phyloP scores from a whole-genome alignment of 2,797 vertebrate genomes.

The Dipus sagitta region DNA sequence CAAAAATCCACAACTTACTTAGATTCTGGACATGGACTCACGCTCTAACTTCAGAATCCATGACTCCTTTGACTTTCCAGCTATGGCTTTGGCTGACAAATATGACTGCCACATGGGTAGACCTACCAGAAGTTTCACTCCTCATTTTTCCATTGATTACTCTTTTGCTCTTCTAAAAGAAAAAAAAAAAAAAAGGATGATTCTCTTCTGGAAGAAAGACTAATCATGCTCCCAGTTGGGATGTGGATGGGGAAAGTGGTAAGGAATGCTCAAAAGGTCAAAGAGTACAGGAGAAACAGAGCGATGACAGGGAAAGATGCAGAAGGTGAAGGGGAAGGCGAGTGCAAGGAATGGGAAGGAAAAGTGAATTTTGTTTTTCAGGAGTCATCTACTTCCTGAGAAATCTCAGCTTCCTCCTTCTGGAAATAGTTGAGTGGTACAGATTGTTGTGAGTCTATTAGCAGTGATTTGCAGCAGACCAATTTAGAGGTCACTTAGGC shows the following conservation, averaged over 20 bases:
- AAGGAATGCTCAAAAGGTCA: not conserved
- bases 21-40: not conserved
- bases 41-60: not conserved
- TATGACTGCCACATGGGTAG: not conserved
- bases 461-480: conserved; percentile 86
- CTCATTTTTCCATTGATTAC: not conserved
- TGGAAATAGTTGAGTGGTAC: conserved; percentile 67
- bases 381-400: conserved; percentile 34
- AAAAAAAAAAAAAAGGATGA: not conserved
- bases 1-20: not conserved
- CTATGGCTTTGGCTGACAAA: not conserved
- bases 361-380: not conserved
- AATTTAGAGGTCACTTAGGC: conserved; percentile 90
- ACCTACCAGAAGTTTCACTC: not conserved
- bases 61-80: not conserved
- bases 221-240: accelerated
- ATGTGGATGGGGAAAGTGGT: not conserved
- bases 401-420: conserved; percentile 62
- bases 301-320: not conserved
- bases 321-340: not conserved
- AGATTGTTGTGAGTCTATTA: conserved; percentile 85
- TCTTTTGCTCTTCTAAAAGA: not conserved
- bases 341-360: not conserved
- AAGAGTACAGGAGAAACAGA: not conserved
- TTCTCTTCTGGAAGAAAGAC: not conserved